Percentiles rank a stretch among this genome's conserved stretches.
These are phyloP conservation scores for Odobenus rosmarus DNA, from an alignment of 2,113 vertebrate genomes.

Conservation along the genomic window DNA sequence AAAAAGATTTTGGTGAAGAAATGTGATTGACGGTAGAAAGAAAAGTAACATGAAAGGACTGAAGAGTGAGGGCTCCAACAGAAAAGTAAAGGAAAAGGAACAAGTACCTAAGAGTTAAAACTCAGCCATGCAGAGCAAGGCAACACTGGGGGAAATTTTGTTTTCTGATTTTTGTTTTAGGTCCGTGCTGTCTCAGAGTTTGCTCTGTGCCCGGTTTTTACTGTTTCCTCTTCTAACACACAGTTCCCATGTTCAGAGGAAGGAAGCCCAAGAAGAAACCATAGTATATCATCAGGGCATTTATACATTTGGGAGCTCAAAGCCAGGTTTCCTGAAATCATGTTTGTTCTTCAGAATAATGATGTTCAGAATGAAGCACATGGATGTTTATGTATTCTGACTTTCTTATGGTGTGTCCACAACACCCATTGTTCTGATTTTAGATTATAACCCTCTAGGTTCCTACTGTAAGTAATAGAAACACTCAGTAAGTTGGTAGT, in stretches of 20 bases:
- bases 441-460: neutral
- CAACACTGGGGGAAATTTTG: neutral
- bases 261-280: neutral
- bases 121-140: neutral
- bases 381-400: slow-evolving; percentile 26
- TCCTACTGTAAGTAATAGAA: neutral
- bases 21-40: neutral
- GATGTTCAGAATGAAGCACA: neutral
- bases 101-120: neutral
- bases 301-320: neutral
- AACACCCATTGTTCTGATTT: neutral
- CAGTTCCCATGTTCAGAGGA: neutral
- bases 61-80: neutral
- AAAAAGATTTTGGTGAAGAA: neutral
- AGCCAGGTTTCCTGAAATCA: neutral
- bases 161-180: neutral
- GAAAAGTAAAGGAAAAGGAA: neutral
- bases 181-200: neutral
- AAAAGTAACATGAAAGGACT: neutral
- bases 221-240: slow-evolving; percentile 13
- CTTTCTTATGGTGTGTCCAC: neutral
- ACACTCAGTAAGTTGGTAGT: neutral
- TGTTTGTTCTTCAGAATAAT: slow-evolving; percentile 43
- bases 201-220: neutral
- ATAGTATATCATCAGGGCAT: neutral